A percentile compares a stretch with the other conserved stretches of the same genome.
Evolutionary conservation across 2,113 vertebrate species (phyloP).

Genomic region (Laticauda colubrina): DNA sequence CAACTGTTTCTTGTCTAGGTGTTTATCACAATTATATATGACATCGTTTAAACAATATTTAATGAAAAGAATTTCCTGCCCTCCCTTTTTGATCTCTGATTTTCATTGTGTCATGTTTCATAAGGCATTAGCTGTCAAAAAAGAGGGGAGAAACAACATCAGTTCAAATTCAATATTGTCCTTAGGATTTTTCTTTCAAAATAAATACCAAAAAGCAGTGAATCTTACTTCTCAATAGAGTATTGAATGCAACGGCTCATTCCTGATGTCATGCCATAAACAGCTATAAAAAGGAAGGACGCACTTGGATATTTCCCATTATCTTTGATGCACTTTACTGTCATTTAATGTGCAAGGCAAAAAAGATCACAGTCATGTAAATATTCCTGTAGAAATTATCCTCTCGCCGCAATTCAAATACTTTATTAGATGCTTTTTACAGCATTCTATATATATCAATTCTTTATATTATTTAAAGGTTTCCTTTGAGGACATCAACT

Average conservation of each 20-base stretch:
- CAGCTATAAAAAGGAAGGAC: constrained; percentile 41
- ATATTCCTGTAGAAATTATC: constrained; percentile 15
- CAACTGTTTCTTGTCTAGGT: background rate
- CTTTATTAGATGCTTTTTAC: background rate
- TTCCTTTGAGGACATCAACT: constrained; percentile 38
- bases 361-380: background rate
- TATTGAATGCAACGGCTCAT: constrained; percentile 61
- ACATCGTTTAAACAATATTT: background rate
- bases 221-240: constrained; percentile 51
- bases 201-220: constrained; percentile 24
- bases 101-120: constrained; percentile 21
- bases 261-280: constrained; percentile 64
- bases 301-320: constrained; percentile 26
- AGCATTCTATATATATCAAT: background rate
- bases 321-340: fast-evolving
- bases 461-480: background rate
- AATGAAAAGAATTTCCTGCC: constrained; percentile 9
- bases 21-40: background rate
- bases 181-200: background rate
- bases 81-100: constrained; percentile 10
- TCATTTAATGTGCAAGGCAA: constrained; percentile 13
- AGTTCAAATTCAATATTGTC: constrained; percentile 1
- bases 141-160: background rate
- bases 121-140: constrained; percentile 8
- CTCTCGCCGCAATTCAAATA: background rate